phyloP scores from a whole-genome alignment of 2,797 vertebrate species.

The Lithobates sylvaticus region DNA sequence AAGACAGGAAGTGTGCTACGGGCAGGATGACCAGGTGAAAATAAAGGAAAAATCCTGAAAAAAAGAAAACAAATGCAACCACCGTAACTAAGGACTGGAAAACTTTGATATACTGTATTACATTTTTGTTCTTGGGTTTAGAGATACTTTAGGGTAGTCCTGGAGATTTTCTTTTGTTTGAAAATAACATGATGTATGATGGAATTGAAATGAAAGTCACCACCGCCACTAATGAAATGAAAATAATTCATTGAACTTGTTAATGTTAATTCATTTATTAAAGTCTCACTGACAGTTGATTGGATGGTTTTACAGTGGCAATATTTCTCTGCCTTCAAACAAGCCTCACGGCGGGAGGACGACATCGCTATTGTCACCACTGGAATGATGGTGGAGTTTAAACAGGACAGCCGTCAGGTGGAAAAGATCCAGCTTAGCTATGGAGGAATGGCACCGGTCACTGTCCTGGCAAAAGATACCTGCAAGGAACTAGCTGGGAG shows the following conservation, averaged over 20 bases:
- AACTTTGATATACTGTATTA: not conserved
- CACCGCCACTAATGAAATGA: too few relatives aligned
- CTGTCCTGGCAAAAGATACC: slow-evolving; percentile 79
- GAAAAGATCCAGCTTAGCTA: slow-evolving; percentile 81
- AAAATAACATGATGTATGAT: too few relatives aligned
- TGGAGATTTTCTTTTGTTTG: too few relatives aligned
- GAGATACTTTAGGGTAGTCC: too few relatives aligned
- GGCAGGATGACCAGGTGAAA: too few relatives aligned
- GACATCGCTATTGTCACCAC: slow-evolving; percentile 90
- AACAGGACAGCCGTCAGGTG: slow-evolving; percentile 72
- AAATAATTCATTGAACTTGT: too few relatives aligned
- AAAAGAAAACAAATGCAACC: too few relatives aligned
- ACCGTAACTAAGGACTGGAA: not conserved
- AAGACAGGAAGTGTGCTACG: too few relatives aligned
- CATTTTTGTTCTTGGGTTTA: too few relatives aligned
- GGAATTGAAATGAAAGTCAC: too few relatives aligned
- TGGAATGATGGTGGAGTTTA: slow-evolving; percentile 83
- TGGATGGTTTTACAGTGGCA: slow-evolving; percentile 75
- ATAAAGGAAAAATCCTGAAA: too few relatives aligned
- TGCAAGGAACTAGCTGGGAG: slow-evolving; percentile 73
- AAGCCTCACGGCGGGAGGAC: slow-evolving; percentile 86
- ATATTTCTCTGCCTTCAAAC: slow-evolving; percentile 90
- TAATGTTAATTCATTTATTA: too few relatives aligned
- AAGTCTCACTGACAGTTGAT: not conserved
- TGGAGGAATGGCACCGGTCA: slow-evolving; percentile 85